A percentile compares a stretch with the other conserved stretches of the same genome.
These are phyloP conservation scores for Petrolisthes manimaculis DNA, from an alignment of 2,888 invertebrate species.

Conservation along the genomic window DNA sequence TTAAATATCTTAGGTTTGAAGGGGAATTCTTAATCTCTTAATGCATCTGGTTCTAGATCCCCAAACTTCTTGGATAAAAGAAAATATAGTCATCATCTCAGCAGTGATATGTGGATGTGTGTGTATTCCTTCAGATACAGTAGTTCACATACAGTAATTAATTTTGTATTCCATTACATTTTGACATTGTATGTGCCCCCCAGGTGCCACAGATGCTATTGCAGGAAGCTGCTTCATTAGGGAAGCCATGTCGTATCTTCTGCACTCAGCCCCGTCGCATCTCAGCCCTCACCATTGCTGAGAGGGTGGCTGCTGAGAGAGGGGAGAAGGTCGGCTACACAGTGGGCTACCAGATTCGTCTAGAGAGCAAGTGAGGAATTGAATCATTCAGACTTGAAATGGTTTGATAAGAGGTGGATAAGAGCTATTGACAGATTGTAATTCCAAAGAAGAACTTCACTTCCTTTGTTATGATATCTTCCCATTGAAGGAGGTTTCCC, in stretches of 20 bases:
- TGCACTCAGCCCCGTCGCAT: constrained; percentile 94
- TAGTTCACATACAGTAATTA: no score
- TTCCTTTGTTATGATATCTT: constrained; percentile 1
- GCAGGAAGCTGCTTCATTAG: constrained; percentile 77
- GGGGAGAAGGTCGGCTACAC: constrained; percentile 75
- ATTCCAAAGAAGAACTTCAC: neutral
- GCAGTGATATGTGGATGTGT: no score
- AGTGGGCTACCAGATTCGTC: constrained; percentile 90
- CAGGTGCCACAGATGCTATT: constrained; percentile 91
- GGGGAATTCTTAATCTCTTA: no score
- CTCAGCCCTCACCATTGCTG: constrained; percentile 89
- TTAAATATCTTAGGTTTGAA: no score
- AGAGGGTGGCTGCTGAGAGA: constrained; percentile 85
- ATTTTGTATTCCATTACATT: no score
- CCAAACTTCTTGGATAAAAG: no score
- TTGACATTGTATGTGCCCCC: neutral
- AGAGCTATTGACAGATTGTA: constrained; percentile 17
- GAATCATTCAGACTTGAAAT: no score
- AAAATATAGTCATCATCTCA: no score
- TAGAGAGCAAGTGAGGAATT: constrained; percentile 79
- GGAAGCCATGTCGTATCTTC: constrained; percentile 83
- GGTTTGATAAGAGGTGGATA: no score
- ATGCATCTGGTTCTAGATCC: no score
- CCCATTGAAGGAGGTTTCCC: neutral
- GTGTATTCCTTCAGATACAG: no score